These are phyloP conservation scores for Netelia fuscicornis DNA, from an alignment of 2,888 invertebrate genomes.

Conservation along the genomic window DNA sequence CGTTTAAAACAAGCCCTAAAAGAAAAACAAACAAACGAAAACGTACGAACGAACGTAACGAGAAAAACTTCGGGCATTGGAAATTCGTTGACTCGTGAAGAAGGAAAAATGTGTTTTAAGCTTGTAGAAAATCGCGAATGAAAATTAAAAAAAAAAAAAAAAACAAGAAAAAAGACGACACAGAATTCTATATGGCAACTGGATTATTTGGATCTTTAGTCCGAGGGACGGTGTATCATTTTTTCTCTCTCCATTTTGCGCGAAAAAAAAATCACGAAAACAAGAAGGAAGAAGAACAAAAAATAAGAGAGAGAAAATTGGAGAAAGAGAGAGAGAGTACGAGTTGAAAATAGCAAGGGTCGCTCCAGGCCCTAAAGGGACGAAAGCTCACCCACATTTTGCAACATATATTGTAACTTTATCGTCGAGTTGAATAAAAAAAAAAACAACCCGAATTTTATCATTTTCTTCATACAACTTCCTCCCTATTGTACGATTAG, in stretches of 20 bases:
- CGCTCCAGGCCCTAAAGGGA: constrained; percentile 69
- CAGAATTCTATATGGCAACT: constrained; percentile 56
- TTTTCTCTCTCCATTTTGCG: constrained; percentile 26
- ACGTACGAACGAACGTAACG: not conserved
- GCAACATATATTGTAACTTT: constrained; percentile 74
- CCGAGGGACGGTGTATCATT: constrained; percentile 42
- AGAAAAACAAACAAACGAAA: too few relatives aligned
- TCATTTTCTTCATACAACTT: constrained; percentile 16
- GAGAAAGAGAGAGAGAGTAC: too few relatives aligned
- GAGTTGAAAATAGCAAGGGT: constrained; percentile 77
- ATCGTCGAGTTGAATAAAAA: constrained; percentile 23
- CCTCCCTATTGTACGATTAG: not conserved
- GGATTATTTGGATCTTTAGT: constrained; percentile 56
- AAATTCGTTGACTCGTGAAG: not conserved
- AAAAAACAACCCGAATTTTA: constrained; percentile 17
- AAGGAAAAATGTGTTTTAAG: not conserved
- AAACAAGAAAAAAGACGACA: not conserved
- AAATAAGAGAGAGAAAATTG: not conserved
- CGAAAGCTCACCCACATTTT: constrained; percentile 72
- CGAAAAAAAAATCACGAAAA: not conserved
- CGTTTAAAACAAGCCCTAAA: constrained; percentile 73
- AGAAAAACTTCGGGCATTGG: not conserved
- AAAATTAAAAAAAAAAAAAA: not conserved
- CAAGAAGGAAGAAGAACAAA: constrained; percentile 15
- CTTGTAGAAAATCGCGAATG: not conserved